phyloP scores from a whole-genome alignment of 53 echinoderm and acorn worm species.

The Echinarachnius parma region DNA sequence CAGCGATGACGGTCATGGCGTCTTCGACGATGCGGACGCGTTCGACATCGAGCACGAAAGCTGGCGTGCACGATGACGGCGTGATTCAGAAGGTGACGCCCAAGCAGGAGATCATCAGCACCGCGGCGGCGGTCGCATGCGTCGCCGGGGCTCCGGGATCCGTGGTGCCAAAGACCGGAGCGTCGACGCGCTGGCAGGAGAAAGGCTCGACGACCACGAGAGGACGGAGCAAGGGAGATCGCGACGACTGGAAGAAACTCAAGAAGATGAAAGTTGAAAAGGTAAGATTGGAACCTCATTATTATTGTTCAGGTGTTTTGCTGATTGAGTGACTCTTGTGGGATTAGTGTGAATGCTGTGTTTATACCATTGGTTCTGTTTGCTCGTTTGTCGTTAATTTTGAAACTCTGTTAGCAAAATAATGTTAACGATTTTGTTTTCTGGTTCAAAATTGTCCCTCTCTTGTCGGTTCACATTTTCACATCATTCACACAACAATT shows the following conservation, averaged over 20 bases:
- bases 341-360: too few relatives aligned
- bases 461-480: too few relatives aligned
- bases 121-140: constrained; percentile 38
- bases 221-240: constrained; percentile 42
- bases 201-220: constrained; percentile 28
- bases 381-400: too few relatives aligned
- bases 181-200: constrained; percentile 46
- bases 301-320: too few relatives aligned
- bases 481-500: too few relatives aligned
- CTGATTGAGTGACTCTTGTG: too few relatives aligned
- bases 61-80: not conserved
- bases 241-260: constrained; percentile 78
- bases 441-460: too few relatives aligned
- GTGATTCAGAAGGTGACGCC: constrained; percentile 18
- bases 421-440: too few relatives aligned
- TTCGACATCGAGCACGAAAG: not conserved
- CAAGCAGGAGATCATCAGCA: constrained; percentile 19
- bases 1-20: not conserved
- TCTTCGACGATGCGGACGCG: too few relatives aligned
- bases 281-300: too few relatives aligned
- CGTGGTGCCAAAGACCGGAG: constrained; percentile 29
- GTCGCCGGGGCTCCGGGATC: constrained; percentile 34
- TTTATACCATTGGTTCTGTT: too few relatives aligned
- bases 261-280: constrained; percentile 91
- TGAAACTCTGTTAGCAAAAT: too few relatives aligned